Evolutionary conservation across 1,140 invertebrate species (phyloP), one percentile per base, ranked within the genome.

Genomic region (Rhagoletis pomonella): DNA sequence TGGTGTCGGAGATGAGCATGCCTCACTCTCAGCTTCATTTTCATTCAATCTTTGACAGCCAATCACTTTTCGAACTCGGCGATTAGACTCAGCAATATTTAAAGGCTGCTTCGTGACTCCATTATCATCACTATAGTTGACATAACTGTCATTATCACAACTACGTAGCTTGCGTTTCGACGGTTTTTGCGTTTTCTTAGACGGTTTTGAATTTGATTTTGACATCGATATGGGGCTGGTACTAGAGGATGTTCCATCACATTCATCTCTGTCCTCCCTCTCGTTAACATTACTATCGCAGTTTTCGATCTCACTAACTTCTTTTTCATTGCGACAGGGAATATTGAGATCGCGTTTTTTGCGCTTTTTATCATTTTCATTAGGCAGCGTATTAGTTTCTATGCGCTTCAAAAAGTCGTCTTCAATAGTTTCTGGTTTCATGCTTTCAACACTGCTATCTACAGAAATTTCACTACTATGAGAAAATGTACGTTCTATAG

Each of bases 401-500:
- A 12, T 69, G 4, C 7, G 7, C n/a, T 50, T 14, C 12, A 7
- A 4, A 58, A 65, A 14, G 77, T 89, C 69, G 5, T 73, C 44
- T 1, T 73, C 42, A 17, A n/a, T 1, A 5, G 12, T 50, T 73
- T 81, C 44, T 81, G 50, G 10, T 2, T 4, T n/a, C 6, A 58
- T 12, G 47, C 14, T 81, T 19, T 55, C 73, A 10, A 87, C 88
- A 69, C 88, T 90, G 9, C 88, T 89, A 9, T 89, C 89, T 39
- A 77, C 84, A 17, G 90, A 89, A 62, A 91, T 91, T 73, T 90
- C 88, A 39, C 87, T 90, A 77, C 90, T 90, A 85, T 92, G 89
- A 19, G 90, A 90, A 10, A 91, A 85, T 29, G 89, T 90, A 5
- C 90, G 90, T 84, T 95, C 94, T 10, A 95, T 90, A 42, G 93